Evolutionary conservation across 2,888 invertebrate genomes (phyloP).

Genomic region (Xestia xanthographa): DNA sequence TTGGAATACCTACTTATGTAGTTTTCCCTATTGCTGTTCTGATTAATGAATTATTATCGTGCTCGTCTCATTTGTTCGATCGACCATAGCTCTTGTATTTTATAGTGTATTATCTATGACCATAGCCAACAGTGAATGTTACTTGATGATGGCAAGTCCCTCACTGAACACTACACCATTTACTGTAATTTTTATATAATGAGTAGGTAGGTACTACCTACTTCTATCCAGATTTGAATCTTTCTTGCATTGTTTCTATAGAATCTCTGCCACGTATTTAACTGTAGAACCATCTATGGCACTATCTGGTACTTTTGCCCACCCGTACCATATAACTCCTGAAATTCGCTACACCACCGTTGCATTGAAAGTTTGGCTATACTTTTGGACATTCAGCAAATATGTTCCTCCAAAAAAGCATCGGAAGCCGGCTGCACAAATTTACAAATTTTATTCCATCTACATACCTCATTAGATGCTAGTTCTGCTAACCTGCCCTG

Average conservation of each 20-base stretch:
- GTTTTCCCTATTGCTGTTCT: slow-evolving; percentile 13
- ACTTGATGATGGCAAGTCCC: neutral
- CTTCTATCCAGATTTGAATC: neutral
- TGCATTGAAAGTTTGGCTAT: neutral
- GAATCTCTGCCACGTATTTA: neutral
- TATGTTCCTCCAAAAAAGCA: neutral
- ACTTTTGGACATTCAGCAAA: neutral
- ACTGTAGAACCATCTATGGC: neutral
- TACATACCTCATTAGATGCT: neutral
- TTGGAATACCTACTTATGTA: slow-evolving; percentile 1
- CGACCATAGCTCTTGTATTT: no score
- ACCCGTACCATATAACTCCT: neutral
- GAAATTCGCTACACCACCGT: neutral
- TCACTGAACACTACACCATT: neutral
- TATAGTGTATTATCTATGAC: no score
- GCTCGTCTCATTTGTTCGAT: neutral
- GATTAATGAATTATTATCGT: neutral
- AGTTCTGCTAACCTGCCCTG: neutral
- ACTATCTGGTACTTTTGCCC: neutral
- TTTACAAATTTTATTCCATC: neutral
- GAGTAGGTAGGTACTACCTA: neutral
- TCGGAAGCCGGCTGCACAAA: neutral
- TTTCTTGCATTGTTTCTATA: neutral
- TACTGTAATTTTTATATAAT: neutral
- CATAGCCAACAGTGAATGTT: neutral